These are phyloP conservation scores for Pangasius larnaudii DNA, from an alignment of 2,797 vertebrate genomes.

Conservation along the genomic window DNA sequence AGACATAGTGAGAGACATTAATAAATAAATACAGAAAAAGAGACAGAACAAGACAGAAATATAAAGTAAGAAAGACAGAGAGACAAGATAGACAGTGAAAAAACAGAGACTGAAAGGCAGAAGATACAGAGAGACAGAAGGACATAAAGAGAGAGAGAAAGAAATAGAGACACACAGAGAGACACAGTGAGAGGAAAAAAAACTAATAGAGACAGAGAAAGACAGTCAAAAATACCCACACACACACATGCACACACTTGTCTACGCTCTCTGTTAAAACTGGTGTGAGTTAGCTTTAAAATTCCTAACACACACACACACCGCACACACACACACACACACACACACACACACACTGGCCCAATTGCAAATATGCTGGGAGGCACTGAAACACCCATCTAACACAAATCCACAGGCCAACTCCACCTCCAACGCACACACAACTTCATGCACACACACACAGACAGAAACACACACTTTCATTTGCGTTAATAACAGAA, in stretches of 20 bases:
- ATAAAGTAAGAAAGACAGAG: not conserved
- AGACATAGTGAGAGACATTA: not conserved
- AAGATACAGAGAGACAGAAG: not conserved
- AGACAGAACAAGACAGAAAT: no score
- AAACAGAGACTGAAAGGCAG: not conserved
- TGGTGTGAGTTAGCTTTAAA: no score
- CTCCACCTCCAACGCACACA: not conserved
- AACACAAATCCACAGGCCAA: not conserved
- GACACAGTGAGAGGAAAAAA: not conserved
- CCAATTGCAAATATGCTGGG: not conserved
- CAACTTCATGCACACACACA: not conserved
- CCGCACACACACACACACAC: conserved; percentile 19
- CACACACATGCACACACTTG: not conserved
- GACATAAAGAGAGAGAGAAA: not conserved
- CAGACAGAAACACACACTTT: not conserved
- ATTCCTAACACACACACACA: not conserved
- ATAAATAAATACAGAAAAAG: not conserved
- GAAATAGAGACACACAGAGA: not conserved
- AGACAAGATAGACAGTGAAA: not conserved
- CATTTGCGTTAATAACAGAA: not conserved
- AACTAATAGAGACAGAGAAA: not conserved
- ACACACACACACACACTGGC: conserved; percentile 16
- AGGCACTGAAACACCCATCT: conserved; percentile 7
- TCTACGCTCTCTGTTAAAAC: no score
- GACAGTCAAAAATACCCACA: not conserved